Evolutionary conservation across 1,140 invertebrate species (phyloP).

Genomic region (Drosophila ohnishii): DNA sequence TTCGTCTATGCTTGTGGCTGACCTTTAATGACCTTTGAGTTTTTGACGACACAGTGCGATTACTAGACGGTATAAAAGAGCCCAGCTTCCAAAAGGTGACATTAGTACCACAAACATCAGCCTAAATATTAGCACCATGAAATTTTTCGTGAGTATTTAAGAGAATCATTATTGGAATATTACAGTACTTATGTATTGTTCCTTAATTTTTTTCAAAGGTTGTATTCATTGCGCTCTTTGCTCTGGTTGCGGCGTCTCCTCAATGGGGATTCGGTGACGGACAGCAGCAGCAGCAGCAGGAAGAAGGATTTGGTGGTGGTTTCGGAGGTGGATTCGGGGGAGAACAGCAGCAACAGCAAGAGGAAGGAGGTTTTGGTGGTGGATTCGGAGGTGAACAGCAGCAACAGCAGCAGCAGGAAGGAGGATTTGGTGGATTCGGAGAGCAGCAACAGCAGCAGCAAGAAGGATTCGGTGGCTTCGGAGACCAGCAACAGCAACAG

Average conservation of each 20-base stretch:
- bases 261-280: conserved; percentile 10
- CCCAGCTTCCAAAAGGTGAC: neutral
- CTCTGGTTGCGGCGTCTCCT: conserved; percentile 17
- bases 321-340: conserved; percentile 10
- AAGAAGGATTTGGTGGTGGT: conserved; percentile 3
- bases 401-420: conserved; percentile 20
- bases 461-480: neutral
- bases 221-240: conserved; percentile 26
- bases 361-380: conserved; percentile 1
- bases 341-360: conserved; percentile 13
- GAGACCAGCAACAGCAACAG: conserved; percentile 23
- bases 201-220: conserved; percentile 3
- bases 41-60: conserved; percentile 17
- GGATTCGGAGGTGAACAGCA: conserved; percentile 21
- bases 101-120: conserved; percentile 1
- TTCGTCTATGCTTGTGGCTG: neutral
- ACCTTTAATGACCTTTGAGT: neutral
- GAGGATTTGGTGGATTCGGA: neutral
- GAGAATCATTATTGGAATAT: neutral
- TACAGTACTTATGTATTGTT: neutral
- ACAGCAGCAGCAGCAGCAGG: conserved; percentile 9
- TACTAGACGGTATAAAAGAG: conserved; percentile 28
- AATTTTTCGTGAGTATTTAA: conserved; percentile 25
- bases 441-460: conserved; percentile 27
- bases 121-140: conserved; percentile 23